Base-by-base conservation (phyloP, 2,888 invertebrate species). In the Cephus pulcher region DNA sequence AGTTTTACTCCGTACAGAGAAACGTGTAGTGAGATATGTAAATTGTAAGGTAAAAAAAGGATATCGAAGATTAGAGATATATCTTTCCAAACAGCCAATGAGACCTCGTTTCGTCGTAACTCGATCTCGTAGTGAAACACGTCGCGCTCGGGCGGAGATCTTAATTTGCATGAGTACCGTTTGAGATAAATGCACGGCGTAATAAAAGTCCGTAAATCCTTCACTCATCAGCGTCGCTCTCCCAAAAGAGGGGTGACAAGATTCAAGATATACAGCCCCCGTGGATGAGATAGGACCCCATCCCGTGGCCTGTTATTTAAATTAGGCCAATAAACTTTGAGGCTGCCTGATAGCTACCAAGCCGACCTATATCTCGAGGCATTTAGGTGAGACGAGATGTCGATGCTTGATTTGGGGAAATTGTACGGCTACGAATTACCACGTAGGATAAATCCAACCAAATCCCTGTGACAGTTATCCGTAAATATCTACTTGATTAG, bases 301-400 rank as follows among this genome's bases (percentile, higher is more conserved):
- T 83, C 82, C 81, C 81, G 81, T 83, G 83, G 84, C 81, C 86
- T 87, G 88, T 88, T 91, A 91, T 91, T 90, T 88, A 91, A 91
- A 91, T 91, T 89, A 88, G 89, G 85, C 86, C 89, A 89, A 90
- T 90, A 89, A 90, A 91, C 87, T 86, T 89, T 81, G 83, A 85
- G 73, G 76, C 68, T 68, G 56, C 75, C 56, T 32, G 75, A 75
- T 75, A 75, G 75, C 40, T 30, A 40, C 74, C n/a, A 74, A 30
- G 74, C 74, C 74, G 34, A 74, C 74, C 74, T 74, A 37, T 74
- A 74, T 30, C 74, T 34, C 12, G 74, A 34, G 37, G 74, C 74
- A 74, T 74, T 74, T 74, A 74, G 74, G 23, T 12, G 37, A 68
- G 75, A 80, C 80, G 79, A 83, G 82, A 81, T 83, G 80, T 83